phyloP scores from a whole-genome alignment of 2,113 vertebrate species.

The Diphyllodes magnificus region DNA sequence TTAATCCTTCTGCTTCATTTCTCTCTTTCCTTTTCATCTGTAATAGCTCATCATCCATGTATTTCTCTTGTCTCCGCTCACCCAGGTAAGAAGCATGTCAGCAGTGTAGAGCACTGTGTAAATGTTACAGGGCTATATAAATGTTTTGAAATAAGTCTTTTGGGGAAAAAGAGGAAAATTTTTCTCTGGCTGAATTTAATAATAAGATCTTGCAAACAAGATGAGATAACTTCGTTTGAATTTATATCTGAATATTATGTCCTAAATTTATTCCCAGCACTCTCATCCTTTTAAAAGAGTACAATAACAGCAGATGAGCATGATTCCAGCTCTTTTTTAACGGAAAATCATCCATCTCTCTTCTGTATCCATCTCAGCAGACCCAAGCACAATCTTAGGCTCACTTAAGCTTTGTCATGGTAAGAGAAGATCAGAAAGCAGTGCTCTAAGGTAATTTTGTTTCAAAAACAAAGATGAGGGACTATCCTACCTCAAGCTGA shows the following conservation, averaged over 20 bases:
- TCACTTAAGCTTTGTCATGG: neutral
- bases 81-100: neutral
- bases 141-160: neutral
- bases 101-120: neutral
- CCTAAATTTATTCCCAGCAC: neutral
- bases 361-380: neutral
- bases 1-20: neutral
- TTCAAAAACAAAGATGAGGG: neutral
- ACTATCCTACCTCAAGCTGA: neutral
- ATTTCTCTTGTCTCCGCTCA: neutral
- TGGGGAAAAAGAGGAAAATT: neutral
- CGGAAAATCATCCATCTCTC: neutral
- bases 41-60: neutral
- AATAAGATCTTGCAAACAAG: neutral
- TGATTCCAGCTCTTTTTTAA: neutral
- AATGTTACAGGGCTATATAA: neutral
- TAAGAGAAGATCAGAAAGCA: neutral
- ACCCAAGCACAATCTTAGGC: neutral
- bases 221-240: neutral
- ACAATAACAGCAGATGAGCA: neutral
- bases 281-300: neutral
- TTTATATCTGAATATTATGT: neutral
- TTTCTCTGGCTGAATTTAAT: neutral
- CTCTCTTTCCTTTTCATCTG: neutral
- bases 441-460: neutral